phyloP scores from a whole-genome alignment of 2,797 vertebrate genomes.

The Emys orbicularis region DNA sequence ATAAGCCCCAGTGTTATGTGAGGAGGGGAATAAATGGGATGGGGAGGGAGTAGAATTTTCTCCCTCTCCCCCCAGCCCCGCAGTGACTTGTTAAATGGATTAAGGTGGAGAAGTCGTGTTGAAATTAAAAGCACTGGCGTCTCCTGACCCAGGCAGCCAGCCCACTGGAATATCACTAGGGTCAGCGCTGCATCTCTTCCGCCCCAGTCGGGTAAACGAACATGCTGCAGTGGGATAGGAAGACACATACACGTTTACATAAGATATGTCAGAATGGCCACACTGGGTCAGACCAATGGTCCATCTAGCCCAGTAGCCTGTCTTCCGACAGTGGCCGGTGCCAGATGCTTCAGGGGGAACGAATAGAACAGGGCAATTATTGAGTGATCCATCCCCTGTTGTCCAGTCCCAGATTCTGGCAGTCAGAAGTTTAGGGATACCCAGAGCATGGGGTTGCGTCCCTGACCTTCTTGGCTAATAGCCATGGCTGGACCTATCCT shows the following conservation, averaged over 20 bases:
- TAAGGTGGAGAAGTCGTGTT: not conserved
- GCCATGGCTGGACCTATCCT: not conserved
- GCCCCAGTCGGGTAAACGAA: not conserved
- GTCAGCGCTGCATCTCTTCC: too few relatives aligned
- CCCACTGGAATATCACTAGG: not conserved
- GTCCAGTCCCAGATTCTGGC: not conserved
- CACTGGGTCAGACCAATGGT: not conserved
- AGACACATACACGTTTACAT: not conserved
- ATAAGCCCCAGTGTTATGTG: not conserved
- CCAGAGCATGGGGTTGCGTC: not conserved
- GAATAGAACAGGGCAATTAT: not conserved
- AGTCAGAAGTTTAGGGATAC: not conserved
- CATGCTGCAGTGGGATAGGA: not conserved
- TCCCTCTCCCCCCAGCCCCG: not conserved
- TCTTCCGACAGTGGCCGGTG: not conserved
- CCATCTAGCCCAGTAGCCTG: not conserved
- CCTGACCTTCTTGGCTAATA: not conserved
- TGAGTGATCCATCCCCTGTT: not conserved
- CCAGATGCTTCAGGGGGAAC: not conserved
- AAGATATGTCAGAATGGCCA: not conserved
- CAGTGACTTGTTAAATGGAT: not conserved
- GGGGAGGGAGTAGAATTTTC: not conserved
- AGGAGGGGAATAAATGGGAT: not conserved
- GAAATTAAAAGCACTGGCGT: not conserved
- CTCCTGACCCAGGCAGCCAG: not conserved